Evolutionary conservation across 2,888 invertebrate genomes (phyloP), one percentile per base, ranked within the genome.

Genomic region (Belgica antarctica): DNA sequence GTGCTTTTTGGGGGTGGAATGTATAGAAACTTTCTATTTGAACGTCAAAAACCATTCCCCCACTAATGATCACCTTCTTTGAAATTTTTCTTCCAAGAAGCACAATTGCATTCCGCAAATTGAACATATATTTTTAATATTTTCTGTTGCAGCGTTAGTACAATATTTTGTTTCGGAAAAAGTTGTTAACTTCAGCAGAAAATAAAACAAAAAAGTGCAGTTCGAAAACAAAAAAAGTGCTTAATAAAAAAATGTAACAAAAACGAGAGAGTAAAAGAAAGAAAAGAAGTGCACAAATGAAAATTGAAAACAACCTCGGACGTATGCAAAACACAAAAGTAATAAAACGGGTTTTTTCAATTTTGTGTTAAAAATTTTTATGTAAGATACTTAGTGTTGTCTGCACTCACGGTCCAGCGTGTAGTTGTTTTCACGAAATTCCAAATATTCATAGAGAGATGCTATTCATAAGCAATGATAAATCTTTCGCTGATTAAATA

Each of bases 251-350:
- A 41, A 15, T 41, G 15, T n/a, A 41, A 41, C n/a, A 41, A 41
- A 34, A 41, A 41, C n/a, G 41, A 41, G 41, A 41, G 41, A 41
- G 41, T 41, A 41, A 41, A 41, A 41, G 41, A 41, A 41, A 34
- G 15, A 41, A 41, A 41, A 41, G 15, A 15, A 41, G 41, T 41
- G 41, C 41, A 41, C 41, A 41, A 41, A n/a, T n/a, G n/a, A 41
- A 41, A 41, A 41, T 41, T 41, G 41, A 41, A 31, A 41, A 41
- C 41, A 41, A 15, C 41, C 41, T 41, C 41, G 41, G 41, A n/a
- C 41, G 41, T 41, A 41, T 41, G 41, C 41, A 41, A 41, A 41
- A 41, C 41, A n/a, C n/a, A n/a, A n/a, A n/a, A n/a, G n/a, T n/a
- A n/a, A n/a, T n/a, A 15, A 41, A 41, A 41, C 41, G 12, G 41